These are phyloP conservation scores for Salvelinus alpinus DNA, from an alignment of 2,113 vertebrate genomes.

Conservation along the genomic window DNA sequence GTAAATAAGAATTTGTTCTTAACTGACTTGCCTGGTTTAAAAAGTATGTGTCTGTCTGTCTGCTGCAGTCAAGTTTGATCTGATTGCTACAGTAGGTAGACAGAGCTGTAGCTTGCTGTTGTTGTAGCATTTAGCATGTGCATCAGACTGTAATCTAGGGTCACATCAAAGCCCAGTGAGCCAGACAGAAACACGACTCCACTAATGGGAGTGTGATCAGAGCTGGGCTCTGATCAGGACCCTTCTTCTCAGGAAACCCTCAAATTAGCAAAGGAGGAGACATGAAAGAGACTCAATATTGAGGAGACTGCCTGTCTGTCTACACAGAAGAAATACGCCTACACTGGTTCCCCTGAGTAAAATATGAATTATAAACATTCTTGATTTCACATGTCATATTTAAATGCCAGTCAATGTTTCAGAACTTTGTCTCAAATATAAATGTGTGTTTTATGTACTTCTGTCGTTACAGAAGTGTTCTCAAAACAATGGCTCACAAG, in stretches of 20 bases:
- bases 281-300: conserved; percentile 64
- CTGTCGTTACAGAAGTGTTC: not conserved
- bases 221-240: conserved; percentile 36
- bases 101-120: not conserved
- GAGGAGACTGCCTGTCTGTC: conserved; percentile 67
- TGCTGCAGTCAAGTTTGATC: conserved; percentile 11
- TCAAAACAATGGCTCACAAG: too few relatives aligned
- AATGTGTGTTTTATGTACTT: not conserved
- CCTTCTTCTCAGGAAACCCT: conserved; percentile 48
- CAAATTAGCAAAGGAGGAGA: conserved; percentile 64
- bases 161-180: conserved; percentile 71
- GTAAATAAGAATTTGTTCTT: too few relatives aligned
- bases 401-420: not conserved
- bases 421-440: too few relatives aligned
- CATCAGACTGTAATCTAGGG: conserved; percentile 45
- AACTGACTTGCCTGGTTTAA: not conserved
- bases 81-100: not conserved
- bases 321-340: conserved; percentile 20
- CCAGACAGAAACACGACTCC: conserved; percentile 52
- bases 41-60: not conserved
- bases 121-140: conserved; percentile 41
- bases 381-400: not conserved
- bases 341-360: not conserved
- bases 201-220: conserved; percentile 53
- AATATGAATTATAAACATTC: not conserved